These are phyloP conservation scores for Dryocosmus kuriphilus DNA, from an alignment of 2,888 invertebrate species.

Conservation along the genomic window DNA sequence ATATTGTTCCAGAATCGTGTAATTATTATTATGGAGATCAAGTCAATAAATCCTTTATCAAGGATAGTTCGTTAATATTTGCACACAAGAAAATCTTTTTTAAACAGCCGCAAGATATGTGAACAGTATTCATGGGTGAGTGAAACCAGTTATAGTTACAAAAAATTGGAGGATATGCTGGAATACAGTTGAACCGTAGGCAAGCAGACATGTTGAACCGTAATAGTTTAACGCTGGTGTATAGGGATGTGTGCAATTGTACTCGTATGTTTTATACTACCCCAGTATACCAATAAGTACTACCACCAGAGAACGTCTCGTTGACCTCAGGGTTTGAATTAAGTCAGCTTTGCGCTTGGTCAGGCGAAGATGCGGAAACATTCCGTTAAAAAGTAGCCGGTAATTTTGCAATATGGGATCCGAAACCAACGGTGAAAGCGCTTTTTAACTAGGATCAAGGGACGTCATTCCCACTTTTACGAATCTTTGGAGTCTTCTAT, in stretches of 20 bases:
- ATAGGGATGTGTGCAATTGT: neutral
- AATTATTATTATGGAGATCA: too few species aligned
- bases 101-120: neutral
- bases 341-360: too few species aligned
- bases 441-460: too few species aligned
- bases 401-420: neutral
- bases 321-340: too few species aligned
- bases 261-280: neutral
- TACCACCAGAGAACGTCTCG: too few species aligned
- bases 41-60: too few species aligned
- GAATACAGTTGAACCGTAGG: neutral
- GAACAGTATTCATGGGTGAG: neutral
- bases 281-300: neutral
- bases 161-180: neutral
- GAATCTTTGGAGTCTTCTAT: too few species aligned
- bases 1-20: too few species aligned
- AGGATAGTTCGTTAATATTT: neutral
- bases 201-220: neutral
- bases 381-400: neutral
- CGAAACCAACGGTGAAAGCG: neutral
- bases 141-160: too few species aligned
- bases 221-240: neutral
- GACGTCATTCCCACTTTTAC: too few species aligned
- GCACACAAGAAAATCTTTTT: neutral
- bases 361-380: neutral